phyloP scores from a whole-genome alignment of 2,888 invertebrate genomes.

The Drosophila villosipedis region DNA sequence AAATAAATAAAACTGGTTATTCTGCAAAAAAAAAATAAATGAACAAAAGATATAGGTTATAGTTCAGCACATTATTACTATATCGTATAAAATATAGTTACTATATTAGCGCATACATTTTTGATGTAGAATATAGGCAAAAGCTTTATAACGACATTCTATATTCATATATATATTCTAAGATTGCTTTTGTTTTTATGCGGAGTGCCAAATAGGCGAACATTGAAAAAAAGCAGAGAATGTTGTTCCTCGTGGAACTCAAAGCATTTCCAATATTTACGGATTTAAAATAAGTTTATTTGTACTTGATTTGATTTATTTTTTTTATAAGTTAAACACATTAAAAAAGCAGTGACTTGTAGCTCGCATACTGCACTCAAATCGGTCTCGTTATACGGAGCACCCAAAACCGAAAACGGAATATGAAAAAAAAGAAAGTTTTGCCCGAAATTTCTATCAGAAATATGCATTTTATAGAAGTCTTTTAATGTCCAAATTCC shows the following conservation, averaged over 20 bases:
- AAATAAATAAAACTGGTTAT: not conserved
- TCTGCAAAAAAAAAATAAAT: not conserved
- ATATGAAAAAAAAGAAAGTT: not conserved
- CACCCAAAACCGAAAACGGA: not conserved
- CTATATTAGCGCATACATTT: not conserved
- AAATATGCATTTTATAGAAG: not conserved
- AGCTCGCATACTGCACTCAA: not conserved
- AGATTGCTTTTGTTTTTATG: not conserved
- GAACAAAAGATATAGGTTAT: not conserved
- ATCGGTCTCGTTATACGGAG: not conserved
- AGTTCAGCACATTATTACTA: not conserved
- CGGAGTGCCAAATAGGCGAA: not conserved
- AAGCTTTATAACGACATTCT: not conserved
- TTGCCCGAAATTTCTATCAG: not conserved
- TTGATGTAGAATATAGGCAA: not conserved
- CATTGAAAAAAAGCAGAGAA: not conserved
- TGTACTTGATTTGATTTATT: not conserved
- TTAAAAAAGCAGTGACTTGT: not conserved
- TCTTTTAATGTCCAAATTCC: not conserved
- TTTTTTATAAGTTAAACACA: not conserved
- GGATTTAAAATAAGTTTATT: not conserved
- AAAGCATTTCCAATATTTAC: not conserved
- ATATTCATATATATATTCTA: not conserved
- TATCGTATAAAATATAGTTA: not conserved
- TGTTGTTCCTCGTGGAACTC: not conserved